These are phyloP conservation scores for Tachysurus fulvidraco DNA, from an alignment of 2,113 vertebrate species.

Conservation along the genomic window DNA sequence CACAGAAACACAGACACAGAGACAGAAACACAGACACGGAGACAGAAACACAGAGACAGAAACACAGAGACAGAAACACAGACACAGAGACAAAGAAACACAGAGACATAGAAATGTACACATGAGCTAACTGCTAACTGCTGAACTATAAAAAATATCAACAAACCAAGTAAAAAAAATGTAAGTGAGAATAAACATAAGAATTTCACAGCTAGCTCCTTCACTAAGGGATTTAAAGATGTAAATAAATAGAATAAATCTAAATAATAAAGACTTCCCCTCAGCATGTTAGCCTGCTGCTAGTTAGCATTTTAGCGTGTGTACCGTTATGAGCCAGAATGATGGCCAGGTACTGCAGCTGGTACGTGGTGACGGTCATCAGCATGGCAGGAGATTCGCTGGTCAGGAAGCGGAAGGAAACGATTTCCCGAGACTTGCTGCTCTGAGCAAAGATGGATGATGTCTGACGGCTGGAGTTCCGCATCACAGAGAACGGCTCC, in stretches of 20 bases:
- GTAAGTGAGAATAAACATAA: not conserved
- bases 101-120: no score
- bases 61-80: no score
- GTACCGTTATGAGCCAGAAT: slow-evolving; percentile 82
- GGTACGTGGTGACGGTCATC: slow-evolving; percentile 77
- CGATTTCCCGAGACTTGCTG: slow-evolving; percentile 74
- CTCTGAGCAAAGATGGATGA: slow-evolving; percentile 78
- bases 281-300: not conserved
- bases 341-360: slow-evolving; percentile 79
- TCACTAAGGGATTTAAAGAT: not conserved
- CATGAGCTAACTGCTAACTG: no score
- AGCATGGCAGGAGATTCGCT: slow-evolving; percentile 77
- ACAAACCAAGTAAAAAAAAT: not conserved
- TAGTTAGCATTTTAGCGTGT: not conserved
- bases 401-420: slow-evolving; percentile 79
- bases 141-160: no score
- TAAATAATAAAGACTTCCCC: not conserved
- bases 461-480: slow-evolving; percentile 73
- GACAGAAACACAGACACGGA: no score
- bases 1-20: no score
- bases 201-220: not conserved
- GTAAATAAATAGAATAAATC: not conserved
- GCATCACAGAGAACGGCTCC: slow-evolving; percentile 82
- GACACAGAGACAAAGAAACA: no score
- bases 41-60: no score